phyloP scores from a whole-genome alignment of 2,113 vertebrate species.

The Puma concolor region DNA sequence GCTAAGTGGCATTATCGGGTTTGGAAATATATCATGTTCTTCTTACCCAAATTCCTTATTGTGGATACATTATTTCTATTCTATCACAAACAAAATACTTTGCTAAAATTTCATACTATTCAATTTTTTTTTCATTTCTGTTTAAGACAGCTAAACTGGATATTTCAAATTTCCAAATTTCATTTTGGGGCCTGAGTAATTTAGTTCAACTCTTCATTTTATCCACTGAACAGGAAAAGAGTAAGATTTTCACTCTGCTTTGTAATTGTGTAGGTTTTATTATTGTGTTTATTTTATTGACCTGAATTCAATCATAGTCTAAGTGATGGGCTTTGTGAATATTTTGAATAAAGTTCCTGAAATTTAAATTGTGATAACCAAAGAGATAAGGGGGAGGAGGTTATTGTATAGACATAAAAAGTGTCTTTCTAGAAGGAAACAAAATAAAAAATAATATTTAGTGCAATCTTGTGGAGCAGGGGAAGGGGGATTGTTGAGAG shows the following conservation, averaged over 20 bases:
- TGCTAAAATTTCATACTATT: background rate
- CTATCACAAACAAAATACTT: background rate
- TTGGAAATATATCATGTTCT: background rate
- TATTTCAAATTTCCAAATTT: background rate
- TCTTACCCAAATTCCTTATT: background rate
- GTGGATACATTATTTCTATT: background rate
- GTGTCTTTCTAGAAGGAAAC: background rate
- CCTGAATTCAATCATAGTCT: background rate
- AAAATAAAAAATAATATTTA: background rate
- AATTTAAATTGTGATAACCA: background rate
- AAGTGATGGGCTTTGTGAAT: background rate
- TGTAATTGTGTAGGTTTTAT: background rate
- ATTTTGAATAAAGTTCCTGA: background rate
- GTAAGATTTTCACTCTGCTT: background rate
- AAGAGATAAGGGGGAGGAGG: background rate
- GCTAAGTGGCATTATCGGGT: background rate
- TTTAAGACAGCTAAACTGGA: background rate
- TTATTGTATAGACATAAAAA: background rate
- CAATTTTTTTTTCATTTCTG: background rate
- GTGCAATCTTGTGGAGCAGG: background rate
- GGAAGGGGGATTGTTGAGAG: background rate
- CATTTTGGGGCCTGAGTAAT: background rate
- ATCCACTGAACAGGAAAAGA: background rate
- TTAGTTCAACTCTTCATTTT: background rate
- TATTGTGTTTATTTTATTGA: constrained; percentile 13